phyloP scores from a whole-genome alignment of 2,888 invertebrate species.

The Odontomyia ornata region DNA sequence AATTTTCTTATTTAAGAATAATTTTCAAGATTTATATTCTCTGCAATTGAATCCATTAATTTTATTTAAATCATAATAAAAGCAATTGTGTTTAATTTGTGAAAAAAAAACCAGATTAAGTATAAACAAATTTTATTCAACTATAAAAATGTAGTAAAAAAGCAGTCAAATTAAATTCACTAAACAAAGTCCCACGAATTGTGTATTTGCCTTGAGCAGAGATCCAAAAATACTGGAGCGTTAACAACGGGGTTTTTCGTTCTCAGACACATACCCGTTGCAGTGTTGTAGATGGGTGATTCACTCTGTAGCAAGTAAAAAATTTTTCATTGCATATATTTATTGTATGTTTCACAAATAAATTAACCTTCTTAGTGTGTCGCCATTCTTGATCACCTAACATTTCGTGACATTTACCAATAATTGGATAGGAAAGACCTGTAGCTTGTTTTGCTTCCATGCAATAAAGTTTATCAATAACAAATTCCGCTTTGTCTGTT shows the following conservation, averaged over 20 bases:
- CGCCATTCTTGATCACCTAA: constrained; percentile 94
- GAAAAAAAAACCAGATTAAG: no score
- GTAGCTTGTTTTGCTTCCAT: constrained; percentile 74
- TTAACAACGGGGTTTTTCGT: constrained; percentile 64
- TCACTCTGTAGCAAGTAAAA: constrained; percentile 65
- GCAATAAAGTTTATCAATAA: constrained; percentile 84
- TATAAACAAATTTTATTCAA: background rate
- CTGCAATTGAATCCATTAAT: no score
- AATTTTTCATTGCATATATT: background rate
- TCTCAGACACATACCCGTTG: constrained; percentile 84
- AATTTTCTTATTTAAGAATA: no score
- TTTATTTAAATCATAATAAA: no score
- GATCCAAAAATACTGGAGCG: constrained; percentile 68
- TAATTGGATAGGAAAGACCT: constrained; percentile 70
- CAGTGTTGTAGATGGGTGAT: constrained; percentile 85
- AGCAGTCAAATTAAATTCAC: background rate
- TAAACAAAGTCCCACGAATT: constrained; percentile 67
- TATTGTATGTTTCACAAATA: no score
- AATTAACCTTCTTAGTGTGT: constrained; percentile 74
- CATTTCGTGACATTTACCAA: constrained; percentile 93
- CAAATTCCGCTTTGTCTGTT: constrained; percentile 82
- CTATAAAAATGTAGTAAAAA: constrained; percentile 1
- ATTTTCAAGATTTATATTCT: no score
- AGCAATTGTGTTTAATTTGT: no score
- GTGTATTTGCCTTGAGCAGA: constrained; percentile 68